Evolutionary conservation across 2,888 invertebrate genomes (phyloP), one percentile per base, ranked within the genome.

Genomic region (Troilus luridus): DNA sequence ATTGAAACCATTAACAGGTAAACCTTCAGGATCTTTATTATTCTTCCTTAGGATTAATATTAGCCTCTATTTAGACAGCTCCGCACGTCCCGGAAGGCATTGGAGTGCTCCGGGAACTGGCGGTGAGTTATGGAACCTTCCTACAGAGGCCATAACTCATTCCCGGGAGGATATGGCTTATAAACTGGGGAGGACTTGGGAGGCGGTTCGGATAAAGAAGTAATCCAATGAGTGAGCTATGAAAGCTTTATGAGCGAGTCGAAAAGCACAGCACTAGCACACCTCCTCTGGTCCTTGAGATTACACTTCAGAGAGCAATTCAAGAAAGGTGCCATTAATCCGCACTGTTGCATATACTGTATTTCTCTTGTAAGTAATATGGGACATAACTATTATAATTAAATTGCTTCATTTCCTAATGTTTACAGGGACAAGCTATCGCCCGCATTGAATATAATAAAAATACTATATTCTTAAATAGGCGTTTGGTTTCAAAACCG

Each of bases 201-300:
- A 41, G 41, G 72, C 72, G 27, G 72, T 77, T 77, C 19, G 17
- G 72, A 77, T 77, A 77, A 77, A 77, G 72, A 77, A 77, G 72
- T 77, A 41, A 77, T 77, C 72, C 72, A 77, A 77, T 77, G 27
- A 77, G 72, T 77, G 19, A 77, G 72, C 72, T 41, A 41, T 27
- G 27, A 77, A 77, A 27, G 72, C 27, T 77, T 77, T 77, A 77
- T 41, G 72, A 77, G n/a, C 27, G 19, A 9, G 72, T n/a, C 14
- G 72, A 72, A 27, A 12, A 59, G 0, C 6, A 0, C 17, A 27
- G 72, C 17, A 77, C 41, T 5, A 41, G 41, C 41, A 41, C 41
- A 41, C 14, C 67, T 9, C n/a, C 72, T 14, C 17, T 24, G 14
- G 67, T 12, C 3, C 5, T 12, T 5, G 24, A 10, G 24, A 41